Evolutionary conservation across 2,888 invertebrate species (phyloP).

Genomic region (Coelogynopora nodosa): DNA sequence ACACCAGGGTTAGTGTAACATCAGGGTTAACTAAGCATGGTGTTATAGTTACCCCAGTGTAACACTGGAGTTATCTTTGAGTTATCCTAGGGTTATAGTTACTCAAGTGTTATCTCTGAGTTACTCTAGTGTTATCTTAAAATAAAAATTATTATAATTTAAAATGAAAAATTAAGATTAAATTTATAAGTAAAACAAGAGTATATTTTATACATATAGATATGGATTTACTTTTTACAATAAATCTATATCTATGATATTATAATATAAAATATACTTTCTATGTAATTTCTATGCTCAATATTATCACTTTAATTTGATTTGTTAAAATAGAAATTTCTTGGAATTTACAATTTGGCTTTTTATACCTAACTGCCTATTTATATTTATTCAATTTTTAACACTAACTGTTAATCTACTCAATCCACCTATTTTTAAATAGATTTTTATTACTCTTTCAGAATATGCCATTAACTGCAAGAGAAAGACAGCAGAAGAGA

Average conservation of each 20-base stretch:
- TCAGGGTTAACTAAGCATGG: slow-evolving; percentile 28
- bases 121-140: slow-evolving; percentile 27
- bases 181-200: slow-evolving; percentile 31
- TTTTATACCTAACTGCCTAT: slow-evolving; percentile 31
- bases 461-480: slow-evolving; percentile 33
- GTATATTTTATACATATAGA: slow-evolving; percentile 28
- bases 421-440: slow-evolving; percentile 31
- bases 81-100: slow-evolving; percentile 31
- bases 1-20: slow-evolving; percentile 21
- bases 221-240: slow-evolving; percentile 21
- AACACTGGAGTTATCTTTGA: slow-evolving; percentile 28
- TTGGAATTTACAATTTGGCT: slow-evolving; percentile 31
- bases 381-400: slow-evolving; percentile 27
- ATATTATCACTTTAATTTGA: slow-evolving; percentile 31
- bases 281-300: slow-evolving; percentile 29
- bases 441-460: slow-evolving; percentile 31
- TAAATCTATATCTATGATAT: slow-evolving; percentile 31
- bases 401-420: slow-evolving; percentile 29
- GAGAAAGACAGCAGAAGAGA: slow-evolving; percentile 21
- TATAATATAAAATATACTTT: slow-evolving; percentile 31
- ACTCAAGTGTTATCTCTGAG: not conserved
- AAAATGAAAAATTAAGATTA: slow-evolving; percentile 31
- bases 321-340: slow-evolving; percentile 31
- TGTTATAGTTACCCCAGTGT: slow-evolving; percentile 28
- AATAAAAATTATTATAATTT: slow-evolving; percentile 31